phyloP scores from a whole-genome alignment of 1,140 invertebrate genomes.

The Neodiprion virginianus region DNA sequence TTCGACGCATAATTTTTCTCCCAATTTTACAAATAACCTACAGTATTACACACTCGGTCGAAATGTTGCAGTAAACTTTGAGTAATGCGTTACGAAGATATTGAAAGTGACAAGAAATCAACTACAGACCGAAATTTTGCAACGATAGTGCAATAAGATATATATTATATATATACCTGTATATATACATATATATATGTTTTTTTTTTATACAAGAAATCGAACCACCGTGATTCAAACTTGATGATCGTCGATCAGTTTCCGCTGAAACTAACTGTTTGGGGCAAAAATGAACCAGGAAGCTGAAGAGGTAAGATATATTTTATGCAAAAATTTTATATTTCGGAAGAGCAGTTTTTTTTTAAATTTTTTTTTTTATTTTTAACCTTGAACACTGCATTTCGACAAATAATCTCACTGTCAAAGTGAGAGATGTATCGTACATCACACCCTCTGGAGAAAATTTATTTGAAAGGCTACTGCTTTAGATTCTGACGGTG shows the following conservation, averaged over 20 bases:
- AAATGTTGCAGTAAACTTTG: too few relatives aligned
- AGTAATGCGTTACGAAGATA: too few relatives aligned
- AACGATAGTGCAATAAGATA: neutral
- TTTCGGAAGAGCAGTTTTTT: too few relatives aligned
- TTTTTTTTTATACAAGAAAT: neutral
- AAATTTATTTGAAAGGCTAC: neutral
- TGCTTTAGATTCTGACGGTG: neutral
- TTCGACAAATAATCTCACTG: too few relatives aligned
- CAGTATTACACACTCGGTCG: too few relatives aligned
- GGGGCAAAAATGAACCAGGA: neutral
- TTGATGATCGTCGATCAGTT: neutral
- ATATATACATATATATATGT: too few relatives aligned
- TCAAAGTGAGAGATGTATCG: neutral
- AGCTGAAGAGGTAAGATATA: neutral
- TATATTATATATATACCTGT: too few relatives aligned
- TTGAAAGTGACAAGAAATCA: neutral
- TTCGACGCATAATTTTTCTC: too few relatives aligned
- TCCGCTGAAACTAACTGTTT: neutral
- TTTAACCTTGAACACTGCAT: too few relatives aligned
- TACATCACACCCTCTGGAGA: neutral
- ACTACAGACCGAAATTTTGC: neutral
- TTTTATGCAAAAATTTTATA: too few relatives aligned
- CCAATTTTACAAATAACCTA: too few relatives aligned
- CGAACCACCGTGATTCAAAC: neutral
- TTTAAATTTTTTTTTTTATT: too few relatives aligned